Percentiles rank a stretch among this genome's conserved stretches.
Conservation (phyloP, 2,113 vertebrate genomes). For the Gavia stellata region DNA sequence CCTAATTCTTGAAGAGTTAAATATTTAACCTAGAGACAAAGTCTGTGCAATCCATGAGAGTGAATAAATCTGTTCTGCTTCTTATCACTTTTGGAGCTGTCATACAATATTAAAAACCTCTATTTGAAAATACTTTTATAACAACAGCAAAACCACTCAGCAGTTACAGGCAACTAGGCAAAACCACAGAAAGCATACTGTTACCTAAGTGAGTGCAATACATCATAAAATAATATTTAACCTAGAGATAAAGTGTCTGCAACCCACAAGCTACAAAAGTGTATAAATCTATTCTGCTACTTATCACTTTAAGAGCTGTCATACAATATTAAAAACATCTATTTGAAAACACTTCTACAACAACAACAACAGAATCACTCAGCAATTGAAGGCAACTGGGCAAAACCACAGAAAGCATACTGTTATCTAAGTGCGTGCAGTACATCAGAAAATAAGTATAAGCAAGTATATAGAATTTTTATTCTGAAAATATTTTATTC, state of each 20-base stretch:
- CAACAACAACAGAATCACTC: background rate
- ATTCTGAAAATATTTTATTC: background rate
- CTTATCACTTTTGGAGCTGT: background rate
- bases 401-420: background rate
- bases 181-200: conserved; percentile 9
- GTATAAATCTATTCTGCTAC: background rate
- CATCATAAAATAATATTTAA: conserved; percentile 32
- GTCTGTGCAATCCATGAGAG: background rate
- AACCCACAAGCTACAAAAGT: background rate
- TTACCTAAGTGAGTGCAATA: background rate
- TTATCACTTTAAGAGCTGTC: conserved; percentile 10
- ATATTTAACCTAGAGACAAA: background rate
- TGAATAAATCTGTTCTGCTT: background rate
- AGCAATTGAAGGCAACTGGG: background rate
- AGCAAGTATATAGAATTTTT: background rate
- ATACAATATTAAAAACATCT: conserved; percentile 42
- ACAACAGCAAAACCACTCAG: background rate
- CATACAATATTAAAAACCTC: background rate
- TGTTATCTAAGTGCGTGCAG: background rate
- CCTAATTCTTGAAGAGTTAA: background rate
- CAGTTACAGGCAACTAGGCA: background rate
- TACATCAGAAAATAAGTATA: background rate
- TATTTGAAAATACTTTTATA: conserved; percentile 11
- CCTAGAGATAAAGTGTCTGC: background rate
- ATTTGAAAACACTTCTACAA: background rate